Percentiles rank a stretch among this genome's conserved stretches.
Conservation (phyloP, 2,888 invertebrate species). For the Coremacera marginata region DNA sequence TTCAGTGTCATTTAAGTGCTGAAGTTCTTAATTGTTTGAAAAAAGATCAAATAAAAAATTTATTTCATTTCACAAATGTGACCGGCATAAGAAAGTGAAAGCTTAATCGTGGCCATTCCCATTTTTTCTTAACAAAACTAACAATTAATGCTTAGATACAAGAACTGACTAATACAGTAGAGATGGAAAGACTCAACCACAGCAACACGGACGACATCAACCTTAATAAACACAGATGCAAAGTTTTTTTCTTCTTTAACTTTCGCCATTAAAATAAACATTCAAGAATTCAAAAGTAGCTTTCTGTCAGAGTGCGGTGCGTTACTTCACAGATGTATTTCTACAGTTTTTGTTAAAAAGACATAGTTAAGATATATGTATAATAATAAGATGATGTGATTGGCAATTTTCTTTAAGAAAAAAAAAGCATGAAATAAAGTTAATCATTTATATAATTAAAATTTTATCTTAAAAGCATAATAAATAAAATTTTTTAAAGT, state of each 20-base stretch:
- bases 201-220: not conserved
- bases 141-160: not conserved
- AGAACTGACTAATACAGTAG: not conserved
- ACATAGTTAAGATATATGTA: no score
- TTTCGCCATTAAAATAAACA: slow-evolving; percentile 8
- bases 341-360: no score
- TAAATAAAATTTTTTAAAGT: no score
- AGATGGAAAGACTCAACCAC: not conserved
- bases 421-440: no score
- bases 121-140: not conserved
- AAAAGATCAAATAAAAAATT: not conserved
- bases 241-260: slow-evolving; percentile 8
- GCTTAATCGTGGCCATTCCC: slow-evolving; percentile 2
- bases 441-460: no score
- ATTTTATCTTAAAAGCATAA: no score
- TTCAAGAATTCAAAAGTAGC: not conserved
- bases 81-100: slow-evolving; percentile 35
- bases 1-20: not conserved
- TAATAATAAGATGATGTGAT: no score
- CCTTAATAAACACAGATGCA: not conserved
- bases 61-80: not conserved
- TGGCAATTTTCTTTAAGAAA: no score
- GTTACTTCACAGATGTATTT: no score
- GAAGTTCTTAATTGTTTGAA: not conserved
- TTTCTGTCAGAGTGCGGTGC: not conserved